Percentiles rank a stretch among this genome's conserved stretches.
These are phyloP conservation scores for Phyllotreta striolata DNA, from an alignment of 2,888 invertebrate species.

Conservation along the genomic window DNA sequence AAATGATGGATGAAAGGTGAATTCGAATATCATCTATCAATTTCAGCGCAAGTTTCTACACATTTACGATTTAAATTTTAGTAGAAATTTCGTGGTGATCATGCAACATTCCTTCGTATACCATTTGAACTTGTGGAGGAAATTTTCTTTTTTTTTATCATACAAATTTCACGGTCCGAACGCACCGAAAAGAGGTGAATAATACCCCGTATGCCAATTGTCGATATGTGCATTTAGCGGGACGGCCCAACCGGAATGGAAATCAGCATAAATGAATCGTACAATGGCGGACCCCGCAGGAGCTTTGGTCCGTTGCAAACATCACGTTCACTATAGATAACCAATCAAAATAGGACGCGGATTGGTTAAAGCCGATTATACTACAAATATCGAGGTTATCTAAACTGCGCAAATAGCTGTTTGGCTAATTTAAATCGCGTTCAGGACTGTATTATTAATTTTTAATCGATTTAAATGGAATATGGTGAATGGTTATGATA, in stretches of 20 bases:
- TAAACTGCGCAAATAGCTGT: slow-evolving; percentile 38
- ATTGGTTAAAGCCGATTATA: slow-evolving; percentile 40
- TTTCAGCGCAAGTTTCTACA: neutral
- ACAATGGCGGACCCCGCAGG: slow-evolving; percentile 41
- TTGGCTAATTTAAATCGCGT: neutral
- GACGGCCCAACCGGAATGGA: slow-evolving; percentile 39
- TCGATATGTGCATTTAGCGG: too few species aligned
- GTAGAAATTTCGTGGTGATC: too few species aligned
- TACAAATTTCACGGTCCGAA: too few species aligned
- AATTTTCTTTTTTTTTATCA: too few species aligned
- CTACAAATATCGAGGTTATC: slow-evolving; percentile 43
- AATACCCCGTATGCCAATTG: too few species aligned
- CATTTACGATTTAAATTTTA: too few species aligned
- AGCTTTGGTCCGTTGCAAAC: slow-evolving; percentile 39
- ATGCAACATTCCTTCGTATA: too few species aligned
- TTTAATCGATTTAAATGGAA: neutral
- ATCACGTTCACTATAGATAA: slow-evolving; percentile 46
- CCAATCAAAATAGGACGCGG: slow-evolving; percentile 45
- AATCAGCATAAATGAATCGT: slow-evolving; percentile 45
- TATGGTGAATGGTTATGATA: too few species aligned
- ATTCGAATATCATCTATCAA: neutral
- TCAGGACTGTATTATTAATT: neutral
- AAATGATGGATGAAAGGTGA: slow-evolving; percentile 10
- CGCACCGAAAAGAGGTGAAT: neutral
- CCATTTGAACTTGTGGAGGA: too few species aligned